phyloP scores from a whole-genome alignment of 1,140 invertebrate genomes.

The Heliconius hewitsoni region DNA sequence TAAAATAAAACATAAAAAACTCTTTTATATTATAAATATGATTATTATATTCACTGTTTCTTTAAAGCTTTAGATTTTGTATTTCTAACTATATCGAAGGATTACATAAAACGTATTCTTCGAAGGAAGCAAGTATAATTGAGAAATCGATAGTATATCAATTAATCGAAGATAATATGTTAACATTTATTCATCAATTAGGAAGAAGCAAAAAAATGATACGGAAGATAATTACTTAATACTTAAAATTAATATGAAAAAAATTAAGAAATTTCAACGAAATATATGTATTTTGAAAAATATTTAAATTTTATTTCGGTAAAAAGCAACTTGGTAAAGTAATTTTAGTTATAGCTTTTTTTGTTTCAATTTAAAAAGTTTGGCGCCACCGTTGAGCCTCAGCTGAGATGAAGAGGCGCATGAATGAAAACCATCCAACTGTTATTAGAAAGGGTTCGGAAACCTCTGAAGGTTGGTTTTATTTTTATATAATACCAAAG shows the following conservation, averaged over 20 bases:
- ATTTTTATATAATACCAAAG: not conserved
- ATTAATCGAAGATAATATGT: too few relatives aligned
- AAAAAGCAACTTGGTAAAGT: not conserved
- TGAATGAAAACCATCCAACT: conserved; percentile 45
- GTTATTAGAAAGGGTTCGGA: conserved; percentile 46
- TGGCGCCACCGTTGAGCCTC: conserved; percentile 37
- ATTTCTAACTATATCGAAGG: not conserved
- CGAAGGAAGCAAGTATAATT: too few relatives aligned
- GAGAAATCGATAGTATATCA: too few relatives aligned
- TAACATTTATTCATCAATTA: too few relatives aligned
- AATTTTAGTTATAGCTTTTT: conserved; percentile 16
- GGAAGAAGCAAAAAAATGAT: too few relatives aligned
- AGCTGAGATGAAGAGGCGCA: conserved; percentile 38
- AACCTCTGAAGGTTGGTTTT: conserved; percentile 15
- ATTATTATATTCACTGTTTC: not conserved
- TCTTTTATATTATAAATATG: not conserved
- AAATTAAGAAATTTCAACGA: too few relatives aligned
- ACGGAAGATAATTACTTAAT: too few relatives aligned
- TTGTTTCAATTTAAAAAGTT: conserved; percentile 29
- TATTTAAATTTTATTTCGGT: too few relatives aligned
- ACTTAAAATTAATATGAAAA: too few relatives aligned
- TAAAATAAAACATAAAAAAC: not conserved
- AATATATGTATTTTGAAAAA: too few relatives aligned
- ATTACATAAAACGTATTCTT: too few relatives aligned
- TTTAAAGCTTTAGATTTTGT: not conserved